A percentile compares a stretch with the other conserved stretches of the same genome.
Conservation (phyloP, 2,797 vertebrate species). For the Cyprinella venusta region DNA sequence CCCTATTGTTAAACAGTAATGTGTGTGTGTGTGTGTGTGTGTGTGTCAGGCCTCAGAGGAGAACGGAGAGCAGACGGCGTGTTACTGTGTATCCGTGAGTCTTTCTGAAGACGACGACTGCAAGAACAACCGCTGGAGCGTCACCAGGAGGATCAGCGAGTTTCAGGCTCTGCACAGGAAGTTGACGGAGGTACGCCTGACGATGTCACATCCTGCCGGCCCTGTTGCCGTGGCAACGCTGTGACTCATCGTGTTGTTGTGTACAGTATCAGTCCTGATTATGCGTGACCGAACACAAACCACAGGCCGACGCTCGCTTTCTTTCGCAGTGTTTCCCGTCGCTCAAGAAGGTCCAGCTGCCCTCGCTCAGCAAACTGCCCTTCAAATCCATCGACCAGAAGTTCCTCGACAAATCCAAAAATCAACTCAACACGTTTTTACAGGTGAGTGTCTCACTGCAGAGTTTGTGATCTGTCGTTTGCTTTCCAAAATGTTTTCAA, state of each 20-base stretch:
- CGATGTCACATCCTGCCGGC: not conserved
- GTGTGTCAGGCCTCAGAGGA: constrained; percentile 87
- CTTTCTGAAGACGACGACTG: constrained; percentile 85
- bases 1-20: not conserved
- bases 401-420: constrained; percentile 97
- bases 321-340: constrained; percentile 89
- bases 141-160: constrained; percentile 92
- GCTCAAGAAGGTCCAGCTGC: constrained; percentile 96
- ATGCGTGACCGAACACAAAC: constrained; percentile 28
- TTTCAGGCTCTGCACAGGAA: constrained; percentile 96
- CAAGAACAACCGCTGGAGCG: constrained; percentile 87
- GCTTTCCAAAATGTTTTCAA: too few relatives aligned
- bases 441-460: constrained; percentile 80
- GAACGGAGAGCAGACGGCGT: constrained; percentile 91
- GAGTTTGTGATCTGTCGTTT: not conserved
- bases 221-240: constrained; percentile 53
- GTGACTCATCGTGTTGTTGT: constrained; percentile 48
- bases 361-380: constrained; percentile 96
- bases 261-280: constrained; percentile 41
- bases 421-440: constrained; percentile 94
- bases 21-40: constrained; percentile 34
- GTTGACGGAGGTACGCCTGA: constrained; percentile 88
- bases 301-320: not conserved
- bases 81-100: constrained; percentile 88
- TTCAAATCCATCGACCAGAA: constrained; percentile 99